Evolutionary conservation across 2,888 invertebrate genomes (phyloP).

Genomic region (Idaea aversata): DNA sequence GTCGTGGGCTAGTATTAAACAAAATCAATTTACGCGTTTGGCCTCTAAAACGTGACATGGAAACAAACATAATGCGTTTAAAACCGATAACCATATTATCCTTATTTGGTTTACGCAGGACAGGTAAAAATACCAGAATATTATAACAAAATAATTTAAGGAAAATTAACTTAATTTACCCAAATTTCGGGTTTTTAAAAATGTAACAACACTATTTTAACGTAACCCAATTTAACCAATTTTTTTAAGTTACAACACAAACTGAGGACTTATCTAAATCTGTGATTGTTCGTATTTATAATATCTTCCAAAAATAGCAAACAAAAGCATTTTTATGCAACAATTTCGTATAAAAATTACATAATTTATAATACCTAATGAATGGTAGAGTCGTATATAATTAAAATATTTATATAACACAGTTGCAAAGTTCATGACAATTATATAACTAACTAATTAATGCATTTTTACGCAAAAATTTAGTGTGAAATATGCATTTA

Average conservation of each 20-base stretch:
- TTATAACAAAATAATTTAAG: no score
- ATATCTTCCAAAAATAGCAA: not conserved
- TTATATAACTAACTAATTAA: constrained; percentile 5
- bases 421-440: not conserved
- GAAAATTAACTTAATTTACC: no score
- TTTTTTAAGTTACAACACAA: not conserved
- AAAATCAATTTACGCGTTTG: no score
- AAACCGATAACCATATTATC: no score
- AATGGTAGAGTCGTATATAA: not conserved
- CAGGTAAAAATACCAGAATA: no score
- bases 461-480: not conserved
- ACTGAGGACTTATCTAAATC: not conserved
- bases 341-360: not conserved
- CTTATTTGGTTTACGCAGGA: no score
- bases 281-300: not conserved
- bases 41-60: no score
- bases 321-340: not conserved
- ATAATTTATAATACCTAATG: not conserved
- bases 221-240: no score
- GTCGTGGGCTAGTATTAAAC: no score
- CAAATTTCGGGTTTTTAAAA: not conserved
- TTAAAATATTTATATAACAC: not conserved
- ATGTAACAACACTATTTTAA: not conserved
- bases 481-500: not conserved
- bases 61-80: no score